Evolutionary conservation across 1,140 invertebrate genomes (phyloP).

Genomic region (Nephila pilipes): DNA sequence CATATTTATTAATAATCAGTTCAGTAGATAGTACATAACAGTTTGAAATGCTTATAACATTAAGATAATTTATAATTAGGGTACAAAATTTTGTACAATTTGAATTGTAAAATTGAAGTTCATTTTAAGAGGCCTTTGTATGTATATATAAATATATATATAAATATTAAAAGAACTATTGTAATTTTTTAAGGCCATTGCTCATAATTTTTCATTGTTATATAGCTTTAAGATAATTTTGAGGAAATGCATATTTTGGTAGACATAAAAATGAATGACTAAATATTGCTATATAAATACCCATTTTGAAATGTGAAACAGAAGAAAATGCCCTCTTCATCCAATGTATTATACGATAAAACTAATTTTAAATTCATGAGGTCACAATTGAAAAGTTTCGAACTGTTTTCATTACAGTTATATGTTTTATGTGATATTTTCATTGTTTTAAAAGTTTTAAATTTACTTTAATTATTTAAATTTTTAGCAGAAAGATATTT

Average conservation of each 20-base stretch:
- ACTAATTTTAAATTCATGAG: background rate
- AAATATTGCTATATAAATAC: background rate
- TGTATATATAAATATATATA: slow-evolving; percentile 58
- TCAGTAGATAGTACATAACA: slow-evolving; percentile 56
- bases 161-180: slow-evolving; percentile 10
- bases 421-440: background rate
- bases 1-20: slow-evolving; percentile 65
- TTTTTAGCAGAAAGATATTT: background rate
- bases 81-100: slow-evolving; percentile 43
- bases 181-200: slow-evolving; percentile 9
- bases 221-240: background rate
- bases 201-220: slow-evolving; percentile 27
- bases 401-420: background rate
- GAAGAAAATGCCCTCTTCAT: no score
- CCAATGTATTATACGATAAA: background rate
- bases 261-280: background rate
- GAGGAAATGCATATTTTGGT: background rate
- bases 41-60: background rate
- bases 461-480: background rate
- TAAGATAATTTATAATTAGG: slow-evolving; percentile 39
- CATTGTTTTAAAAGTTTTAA: background rate
- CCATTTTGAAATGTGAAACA: background rate
- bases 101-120: slow-evolving; percentile 58
- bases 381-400: background rate
- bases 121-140: slow-evolving; percentile 37